Conservation (phyloP, 2,888 invertebrate genomes). For the Eudemis profundana region DNA sequence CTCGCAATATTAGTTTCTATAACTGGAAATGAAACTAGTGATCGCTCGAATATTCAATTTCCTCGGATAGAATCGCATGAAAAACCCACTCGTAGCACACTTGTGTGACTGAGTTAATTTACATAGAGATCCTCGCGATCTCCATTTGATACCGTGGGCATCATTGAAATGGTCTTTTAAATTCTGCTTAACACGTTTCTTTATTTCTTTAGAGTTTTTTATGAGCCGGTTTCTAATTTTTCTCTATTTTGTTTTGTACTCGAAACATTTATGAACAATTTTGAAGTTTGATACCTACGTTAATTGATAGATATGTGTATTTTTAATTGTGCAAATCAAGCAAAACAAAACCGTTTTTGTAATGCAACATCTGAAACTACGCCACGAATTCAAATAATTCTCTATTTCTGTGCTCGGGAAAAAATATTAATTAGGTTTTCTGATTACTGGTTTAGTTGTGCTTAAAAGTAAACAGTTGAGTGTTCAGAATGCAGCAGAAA, state of each 20-base stretch:
- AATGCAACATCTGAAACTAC: no score
- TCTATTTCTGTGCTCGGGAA: no score
- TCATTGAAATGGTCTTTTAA: conserved; percentile 25
- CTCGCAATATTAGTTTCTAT: background rate
- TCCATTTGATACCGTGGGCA: conserved; percentile 21
- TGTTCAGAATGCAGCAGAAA: no score
- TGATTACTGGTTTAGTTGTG: no score
- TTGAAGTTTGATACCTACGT: no score
- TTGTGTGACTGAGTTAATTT: conserved; percentile 31
- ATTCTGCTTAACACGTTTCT: conserved; percentile 24
- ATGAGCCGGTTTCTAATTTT: background rate
- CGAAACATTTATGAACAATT: no score
- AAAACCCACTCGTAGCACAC: conserved; percentile 19
- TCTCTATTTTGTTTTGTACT: background rate
- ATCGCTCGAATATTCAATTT: conserved; percentile 29
- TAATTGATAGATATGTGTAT: no score
- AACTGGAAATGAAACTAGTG: background rate
- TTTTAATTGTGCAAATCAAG: no score
- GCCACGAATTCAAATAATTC: no score
- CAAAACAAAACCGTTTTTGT: no score
- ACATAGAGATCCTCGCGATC: conserved; percentile 22
- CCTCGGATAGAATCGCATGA: conserved; percentile 17
- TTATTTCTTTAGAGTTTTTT: conserved; percentile 6
- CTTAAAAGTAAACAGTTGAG: no score
- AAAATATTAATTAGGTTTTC: no score